These are phyloP conservation scores for Brachyptera putata DNA, from an alignment of 2,888 invertebrate genomes.

Conservation along the genomic window DNA sequence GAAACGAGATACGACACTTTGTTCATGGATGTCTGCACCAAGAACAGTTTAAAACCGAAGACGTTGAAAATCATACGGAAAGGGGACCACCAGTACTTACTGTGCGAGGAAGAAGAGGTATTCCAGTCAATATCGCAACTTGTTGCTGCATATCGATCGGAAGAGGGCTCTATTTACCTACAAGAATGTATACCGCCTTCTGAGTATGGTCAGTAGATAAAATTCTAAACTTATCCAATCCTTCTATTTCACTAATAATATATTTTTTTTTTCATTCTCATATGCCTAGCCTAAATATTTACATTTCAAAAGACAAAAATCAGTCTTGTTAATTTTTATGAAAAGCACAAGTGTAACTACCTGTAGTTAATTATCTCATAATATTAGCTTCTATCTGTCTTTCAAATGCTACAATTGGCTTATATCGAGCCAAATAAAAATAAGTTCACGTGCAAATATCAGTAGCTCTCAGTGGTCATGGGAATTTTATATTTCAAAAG, in stretches of 20 bases:
- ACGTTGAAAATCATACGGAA: constrained; percentile 64
- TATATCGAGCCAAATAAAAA: too few species aligned
- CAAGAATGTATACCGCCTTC: constrained; percentile 79
- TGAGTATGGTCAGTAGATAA: constrained; percentile 80
- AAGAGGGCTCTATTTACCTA: constrained; percentile 59
- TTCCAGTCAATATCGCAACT: constrained; percentile 61
- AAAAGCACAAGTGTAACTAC: too few species aligned
- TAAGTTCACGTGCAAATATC: too few species aligned
- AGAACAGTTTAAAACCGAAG: constrained; percentile 61
- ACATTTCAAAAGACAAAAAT: constrained; percentile 19
- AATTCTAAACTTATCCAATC: too few species aligned
- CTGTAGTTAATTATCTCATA: too few species aligned
- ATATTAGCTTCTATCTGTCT: too few species aligned
- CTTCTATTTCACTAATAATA: too few species aligned
- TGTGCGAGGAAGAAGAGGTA: constrained; percentile 47
- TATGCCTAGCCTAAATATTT: not conserved
- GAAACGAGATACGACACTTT: constrained; percentile 73
- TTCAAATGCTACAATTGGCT: too few species aligned
- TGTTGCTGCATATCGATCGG: constrained; percentile 58
- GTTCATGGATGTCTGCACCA: constrained; percentile 76
- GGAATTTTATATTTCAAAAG: too few species aligned
- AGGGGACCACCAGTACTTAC: constrained; percentile 54
- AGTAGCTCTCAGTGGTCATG: too few species aligned
- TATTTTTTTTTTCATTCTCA: not conserved
- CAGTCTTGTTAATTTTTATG: constrained; percentile 22